Conservation (phyloP, 2,113 vertebrate genomes). For the Oceanodroma tethys region DNA sequence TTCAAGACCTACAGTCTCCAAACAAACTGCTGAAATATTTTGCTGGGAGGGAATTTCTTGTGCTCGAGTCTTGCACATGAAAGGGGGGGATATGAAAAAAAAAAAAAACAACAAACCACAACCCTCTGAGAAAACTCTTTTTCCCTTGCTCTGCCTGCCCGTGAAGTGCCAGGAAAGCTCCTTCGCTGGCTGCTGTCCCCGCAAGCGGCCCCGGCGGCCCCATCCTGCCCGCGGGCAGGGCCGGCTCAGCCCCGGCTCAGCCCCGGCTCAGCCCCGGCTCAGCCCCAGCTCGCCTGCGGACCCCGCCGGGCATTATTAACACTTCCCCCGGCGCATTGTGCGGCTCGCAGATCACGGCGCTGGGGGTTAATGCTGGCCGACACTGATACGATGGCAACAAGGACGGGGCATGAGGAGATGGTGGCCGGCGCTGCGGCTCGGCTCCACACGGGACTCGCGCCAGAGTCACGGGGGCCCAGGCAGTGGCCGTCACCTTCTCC, state of each 20-base stretch:
- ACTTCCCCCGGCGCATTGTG: background rate
- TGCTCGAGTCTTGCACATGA: background rate
- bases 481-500: rapidly evolving
- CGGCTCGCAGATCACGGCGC: rapidly evolving
- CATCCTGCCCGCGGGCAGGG: too few species aligned
- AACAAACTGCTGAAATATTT: background rate
- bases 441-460: rapidly evolving
- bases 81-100: rapidly evolving
- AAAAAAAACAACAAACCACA: background rate
- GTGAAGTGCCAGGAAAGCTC: background rate
- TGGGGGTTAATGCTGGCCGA: background rate
- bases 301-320: background rate
- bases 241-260: background rate
- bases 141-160: background rate
- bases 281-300: background rate
- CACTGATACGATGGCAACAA: background rate
- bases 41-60: slow-evolving; percentile 1
- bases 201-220: background rate
- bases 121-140: background rate
- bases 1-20: background rate
- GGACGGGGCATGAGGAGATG: background rate
- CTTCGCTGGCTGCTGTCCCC: rapidly evolving
- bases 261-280: background rate
- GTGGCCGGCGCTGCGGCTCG: rapidly evolving
- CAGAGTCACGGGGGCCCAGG: rapidly evolving